Evolutionary conservation across 2,888 invertebrate genomes (phyloP), one percentile per base, ranked within the genome.

Genomic region (Brachyopa scutellaris): DNA sequence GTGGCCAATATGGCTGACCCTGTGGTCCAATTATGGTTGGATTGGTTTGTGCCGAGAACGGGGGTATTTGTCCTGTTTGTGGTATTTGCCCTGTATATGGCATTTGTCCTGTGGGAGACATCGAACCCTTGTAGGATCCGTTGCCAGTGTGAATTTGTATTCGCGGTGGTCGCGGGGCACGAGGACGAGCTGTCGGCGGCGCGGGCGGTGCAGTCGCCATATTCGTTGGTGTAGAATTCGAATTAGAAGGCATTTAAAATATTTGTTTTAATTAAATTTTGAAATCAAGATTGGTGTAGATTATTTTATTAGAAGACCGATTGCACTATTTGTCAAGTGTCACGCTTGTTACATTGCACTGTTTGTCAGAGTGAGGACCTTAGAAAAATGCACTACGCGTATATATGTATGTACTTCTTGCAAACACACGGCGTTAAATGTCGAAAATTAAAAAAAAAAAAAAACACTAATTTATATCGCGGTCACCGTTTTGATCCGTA

Each of bases 1-100:
- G 86, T 1, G 90, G 89, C 90, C 90, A 90, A 80, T 89, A 88
- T 0, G 89, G 90, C 19, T 88, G 89, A 2, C 86, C 86, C 0
- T 83, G 77, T 33, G 78, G 67, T 5, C 70, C 73, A 17, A 80
- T 23, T 23, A 74, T 5, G 0, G 76, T 72, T 4, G 59, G 70
- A 45, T 85, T 86, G 0, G 90, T 88, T 51, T 89, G 88, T 4
- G 88, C 77, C 21, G 88, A 86, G 11, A 85, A 85, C 0, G 88
- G 88, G 8, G 84, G 84, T 11, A 82, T 36, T n/a, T n/a, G n/a
- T n/a, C n/a, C n/a, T n/a, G n/a, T n/a, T n/a, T n/a, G n/a, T n/a
- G n/a, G n/a, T n/a, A n/a, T n/a, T n/a, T n/a, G n/a, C n/a, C n/a
- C n/a, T n/a, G n/a, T n/a, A n/a, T n/a, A n/a, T n/a, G n/a, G n/a